Percentiles rank a stretch among this genome's conserved stretches.
Evolutionary conservation across 2,113 vertebrate species (phyloP).

Genomic region (Campylorhamphus procurvoides): DNA sequence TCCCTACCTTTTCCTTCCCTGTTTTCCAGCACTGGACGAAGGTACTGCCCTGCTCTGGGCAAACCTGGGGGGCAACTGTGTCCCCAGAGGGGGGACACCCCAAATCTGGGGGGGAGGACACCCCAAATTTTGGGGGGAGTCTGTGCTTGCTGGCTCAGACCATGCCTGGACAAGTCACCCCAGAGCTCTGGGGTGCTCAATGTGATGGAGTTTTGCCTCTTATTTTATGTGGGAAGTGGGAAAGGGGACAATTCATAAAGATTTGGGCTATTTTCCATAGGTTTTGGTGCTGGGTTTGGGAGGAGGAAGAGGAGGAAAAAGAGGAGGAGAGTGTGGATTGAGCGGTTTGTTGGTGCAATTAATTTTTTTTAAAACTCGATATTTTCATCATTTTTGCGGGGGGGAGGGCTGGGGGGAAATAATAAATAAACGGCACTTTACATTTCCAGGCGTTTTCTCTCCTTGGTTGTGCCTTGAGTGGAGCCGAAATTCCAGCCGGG

Average conservation of each 20-base stretch:
- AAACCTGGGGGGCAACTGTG: fast-evolving
- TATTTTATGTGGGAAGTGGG: neutral
- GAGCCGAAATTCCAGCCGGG: neutral
- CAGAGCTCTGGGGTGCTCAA: fast-evolving
- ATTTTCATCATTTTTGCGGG: neutral
- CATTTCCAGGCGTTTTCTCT: neutral
- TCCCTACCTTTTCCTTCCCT: neutral
- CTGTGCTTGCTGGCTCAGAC: neutral
- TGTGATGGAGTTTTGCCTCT: neutral
- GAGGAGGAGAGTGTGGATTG: neutral
- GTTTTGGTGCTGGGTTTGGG: neutral
- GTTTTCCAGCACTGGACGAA: neutral
- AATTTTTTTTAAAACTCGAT: neutral
- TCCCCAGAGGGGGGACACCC: neutral
- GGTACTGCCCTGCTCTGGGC: neutral
- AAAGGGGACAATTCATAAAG: neutral
- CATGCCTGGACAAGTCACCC: fast-evolving
- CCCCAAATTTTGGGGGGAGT: neutral
- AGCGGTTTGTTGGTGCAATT: neutral
- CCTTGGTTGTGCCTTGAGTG: neutral
- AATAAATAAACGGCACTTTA: constrained; percentile 44
- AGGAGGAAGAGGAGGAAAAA: neutral
- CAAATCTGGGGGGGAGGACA: neutral
- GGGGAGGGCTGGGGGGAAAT: neutral
- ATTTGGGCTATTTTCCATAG: neutral